phyloP scores from a whole-genome alignment of 2,113 vertebrate genomes.

The Galeopterus variegatus region DNA sequence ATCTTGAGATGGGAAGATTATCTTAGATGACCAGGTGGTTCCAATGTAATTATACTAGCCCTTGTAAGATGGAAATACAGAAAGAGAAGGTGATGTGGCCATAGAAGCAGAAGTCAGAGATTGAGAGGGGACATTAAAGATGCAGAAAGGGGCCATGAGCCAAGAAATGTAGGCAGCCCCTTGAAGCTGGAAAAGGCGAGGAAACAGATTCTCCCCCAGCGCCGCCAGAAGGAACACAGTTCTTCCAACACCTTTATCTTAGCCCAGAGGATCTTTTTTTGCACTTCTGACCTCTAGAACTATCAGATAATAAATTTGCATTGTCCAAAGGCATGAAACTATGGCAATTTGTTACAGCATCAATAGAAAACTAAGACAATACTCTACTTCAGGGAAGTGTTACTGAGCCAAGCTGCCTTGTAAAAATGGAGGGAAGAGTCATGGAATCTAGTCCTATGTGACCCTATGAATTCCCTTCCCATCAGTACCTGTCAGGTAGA shows the following conservation, averaged over 20 bases:
- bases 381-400: background rate
- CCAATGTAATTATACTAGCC: background rate
- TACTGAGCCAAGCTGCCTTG: background rate
- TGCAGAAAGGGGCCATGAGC: no score
- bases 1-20: background rate
- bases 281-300: background rate
- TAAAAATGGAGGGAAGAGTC: background rate
- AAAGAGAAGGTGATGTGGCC: background rate
- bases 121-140: background rate
- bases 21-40: background rate
- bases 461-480: background rate
- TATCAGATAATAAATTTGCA: background rate
- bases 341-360: background rate
- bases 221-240: background rate
- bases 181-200: background rate
- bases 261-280: background rate
- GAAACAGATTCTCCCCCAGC: background rate
- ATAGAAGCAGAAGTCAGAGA: background rate
- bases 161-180: no score
- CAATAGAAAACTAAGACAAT: background rate
- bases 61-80: background rate
- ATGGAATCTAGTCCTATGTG: background rate
- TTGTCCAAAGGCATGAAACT: background rate
- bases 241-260: background rate
- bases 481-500: background rate